Base-by-base conservation (phyloP, 1,140 invertebrate species). In the Brachionus manjavacas region DNA sequence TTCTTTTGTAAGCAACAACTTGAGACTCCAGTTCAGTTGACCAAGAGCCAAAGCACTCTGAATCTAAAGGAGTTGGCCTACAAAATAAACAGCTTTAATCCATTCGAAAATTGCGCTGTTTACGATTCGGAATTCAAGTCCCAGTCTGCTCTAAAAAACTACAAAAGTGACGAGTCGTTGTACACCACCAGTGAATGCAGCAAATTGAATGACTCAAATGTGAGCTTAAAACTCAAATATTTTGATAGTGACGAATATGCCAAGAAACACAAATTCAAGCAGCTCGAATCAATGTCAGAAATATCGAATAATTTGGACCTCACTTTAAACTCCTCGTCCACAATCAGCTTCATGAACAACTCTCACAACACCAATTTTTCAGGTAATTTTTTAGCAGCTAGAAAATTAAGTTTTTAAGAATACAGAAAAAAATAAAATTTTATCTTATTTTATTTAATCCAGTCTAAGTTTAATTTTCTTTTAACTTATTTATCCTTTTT, bases 61-160 rank as follows among this genome's bases (percentile, higher is more conserved):
- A 49, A 76, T 25, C 25, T 76, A 8, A 76, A 49, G 8, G 72
- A 76, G 23, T 49, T 76, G 12, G 72, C 43, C 12, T 7, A 20
- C 25, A 76, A 76, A 76, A 76, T 76, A 76, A 76, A 76, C 8
- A 76, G 8, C 6, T 76, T 76, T 28, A 76, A 76, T 25, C 72
- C 72, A 52, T 76, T 76, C 4, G 72, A 76, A 35, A 76, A 76
- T 35, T 76, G 72, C 52, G 11, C 11, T 23, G 11, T 1, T 72
- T 41, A 41, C 16, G 68, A 72, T 2, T 41, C 35, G 20, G 20
- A 41, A 4, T 16, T 20, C 9, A 16, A 23, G 52, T 60, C 52
- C 9, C 52, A 60, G 4, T 9, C 11, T 9, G 20, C 16, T 16
- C 7, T 72, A 9, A 72, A 72, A 41, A 41, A 16, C 23, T 39